Base-by-base conservation (phyloP, 2,113 vertebrate species). In the Axis porcinus region DNA sequence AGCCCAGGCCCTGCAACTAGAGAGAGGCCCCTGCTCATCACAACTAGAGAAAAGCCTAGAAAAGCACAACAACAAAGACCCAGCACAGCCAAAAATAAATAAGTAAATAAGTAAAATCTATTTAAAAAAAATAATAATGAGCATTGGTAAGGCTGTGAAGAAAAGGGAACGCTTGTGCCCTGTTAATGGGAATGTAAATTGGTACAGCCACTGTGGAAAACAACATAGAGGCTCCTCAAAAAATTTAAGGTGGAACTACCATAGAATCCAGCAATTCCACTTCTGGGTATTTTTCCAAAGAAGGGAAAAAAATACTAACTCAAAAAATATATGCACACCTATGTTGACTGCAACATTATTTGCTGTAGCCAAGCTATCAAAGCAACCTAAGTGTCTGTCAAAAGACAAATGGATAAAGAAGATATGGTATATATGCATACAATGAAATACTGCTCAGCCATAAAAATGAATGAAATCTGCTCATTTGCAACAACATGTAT, bases 111-210 rank as follows among this genome's bases (percentile, higher is more conserved):
- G n/a, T 23, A 23, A 70, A 70, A 70, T 36, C 67, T 36, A 36
- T 6, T 36, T 70, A n/a, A 36, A 4, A n/a, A 19, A 82, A 54
- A 4, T 40, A n/a, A n/a, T 82, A 82, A 82, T 0, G 2, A 54
- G 11, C 30, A 4, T 13, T 23, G 79, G 79, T n/a, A 52, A 82
- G 33, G 1, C 30, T 52, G 33, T 82, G 11, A 52, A 82, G 79
- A n/a, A 82, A 82, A 52, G 79, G 30, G 47, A 52, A n/a, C 47
- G 0, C 17, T 52, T 21, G 10, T 54, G 47, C 45, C 6, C 10
- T 23, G 30, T 82, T 54, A n/a, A 19, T 54, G 19, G 30, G 19
- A 82, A 23, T 54, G 30, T 52, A 82, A n/a, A n/a, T 4, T 23
- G 30, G 19, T 23, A 33, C 30, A 82, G 47, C 47, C 33, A 23